phyloP scores from a whole-genome alignment of 2,888 invertebrate genomes.

The Crematogaster levior region DNA sequence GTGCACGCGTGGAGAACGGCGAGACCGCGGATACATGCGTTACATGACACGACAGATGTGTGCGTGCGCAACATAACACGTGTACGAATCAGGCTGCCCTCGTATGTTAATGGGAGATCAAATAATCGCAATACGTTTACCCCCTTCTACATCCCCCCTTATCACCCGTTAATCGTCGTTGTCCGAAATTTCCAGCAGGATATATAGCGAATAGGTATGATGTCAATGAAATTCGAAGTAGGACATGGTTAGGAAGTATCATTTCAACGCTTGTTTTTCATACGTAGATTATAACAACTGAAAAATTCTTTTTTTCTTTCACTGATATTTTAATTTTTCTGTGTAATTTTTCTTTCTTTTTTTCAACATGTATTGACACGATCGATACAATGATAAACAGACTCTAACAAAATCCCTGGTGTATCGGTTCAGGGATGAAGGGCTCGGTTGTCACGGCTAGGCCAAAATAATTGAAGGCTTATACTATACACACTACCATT shows the following conservation, averaged over 20 bases:
- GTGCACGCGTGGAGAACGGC: constrained; percentile 24
- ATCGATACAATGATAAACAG: constrained; percentile 32
- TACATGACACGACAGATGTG: not conserved
- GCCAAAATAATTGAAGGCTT: constrained; percentile 33
- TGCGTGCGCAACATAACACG: constrained; percentile 44
- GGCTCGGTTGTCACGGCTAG: constrained; percentile 19
- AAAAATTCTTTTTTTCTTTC: not conserved
- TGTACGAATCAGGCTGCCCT: constrained; percentile 22
- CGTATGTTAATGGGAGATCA: constrained; percentile 38
- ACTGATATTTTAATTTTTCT: not conserved
- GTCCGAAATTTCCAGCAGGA: not conserved
- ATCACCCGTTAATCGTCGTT: not conserved
- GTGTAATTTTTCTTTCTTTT: not conserved
- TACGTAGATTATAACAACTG: not conserved
- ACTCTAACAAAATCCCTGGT: constrained; percentile 15
- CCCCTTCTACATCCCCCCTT: no score
- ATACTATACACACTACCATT: not conserved
- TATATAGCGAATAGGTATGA: not conserved
- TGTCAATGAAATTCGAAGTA: not conserved
- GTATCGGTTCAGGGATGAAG: constrained; percentile 35
- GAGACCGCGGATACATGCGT: constrained; percentile 28
- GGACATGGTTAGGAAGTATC: not conserved
- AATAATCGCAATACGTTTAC: constrained; percentile 19
- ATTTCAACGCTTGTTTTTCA: not conserved
- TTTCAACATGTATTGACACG: not conserved